Base-by-base conservation (phyloP, 2,888 invertebrate species). In the Slavum lentiscoides region DNA sequence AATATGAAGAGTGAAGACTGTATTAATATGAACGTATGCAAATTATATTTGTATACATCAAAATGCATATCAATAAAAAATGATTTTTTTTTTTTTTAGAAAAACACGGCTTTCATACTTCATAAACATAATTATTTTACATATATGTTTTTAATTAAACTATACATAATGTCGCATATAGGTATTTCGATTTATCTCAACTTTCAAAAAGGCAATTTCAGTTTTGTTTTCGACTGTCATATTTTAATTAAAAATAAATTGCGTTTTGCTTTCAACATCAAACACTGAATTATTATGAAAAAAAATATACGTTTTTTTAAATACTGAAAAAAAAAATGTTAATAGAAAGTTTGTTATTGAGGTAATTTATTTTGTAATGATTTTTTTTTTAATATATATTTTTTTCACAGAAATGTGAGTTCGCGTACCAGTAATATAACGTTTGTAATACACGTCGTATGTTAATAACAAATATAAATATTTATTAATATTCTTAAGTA, bases 201-300 rank as follows among this genome's bases (percentile, higher is more conserved):
- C 64, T 55, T 66, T 39, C 9, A 53, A 66, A 66, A 74, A 39
- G 17, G 37, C 55, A 70, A 58, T 70, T 69, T 55, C 37, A 19
- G 8, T 55, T 58, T 55, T 70, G 15, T 74, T 64, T 74, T 55
- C 55, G 37, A 19, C 21, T 66, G 55, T 6, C 11, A 55, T 37
- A 49, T 74, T 66, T 74, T 66, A 74, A 74, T 66, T 66, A 66
- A 74, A 74, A 74, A 21, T 74, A 66, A 55, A 64, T 66, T 74
- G 64, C 55, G 21, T 74, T 74, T 74, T 53, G 55, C 62, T 49
- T 64, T 68, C 23, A 39, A 66, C 66, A 74, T 21, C 66, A 39
- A 74, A 66, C 39, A 39, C 2, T 62, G 37, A 15, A 74, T 23
- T 74, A n/a, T 8, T 53, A 37, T 15, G 1, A 39, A 17, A 74